These are phyloP conservation scores for Hyposmocoma kahamanoa DNA, from an alignment of 1,140 invertebrate genomes.

Conservation along the genomic window DNA sequence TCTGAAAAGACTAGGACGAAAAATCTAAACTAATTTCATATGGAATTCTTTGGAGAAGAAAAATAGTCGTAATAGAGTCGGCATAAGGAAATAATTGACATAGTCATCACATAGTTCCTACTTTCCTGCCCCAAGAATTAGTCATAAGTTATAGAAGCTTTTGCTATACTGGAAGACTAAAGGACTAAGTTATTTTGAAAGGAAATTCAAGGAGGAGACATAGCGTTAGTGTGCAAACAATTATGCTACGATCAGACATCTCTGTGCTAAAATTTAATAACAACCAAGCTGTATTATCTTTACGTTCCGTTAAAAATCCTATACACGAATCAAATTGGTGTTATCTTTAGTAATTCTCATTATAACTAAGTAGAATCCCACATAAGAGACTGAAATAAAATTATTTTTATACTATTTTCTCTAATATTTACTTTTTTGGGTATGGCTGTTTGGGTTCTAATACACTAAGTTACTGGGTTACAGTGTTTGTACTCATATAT, in stretches of 20 bases:
- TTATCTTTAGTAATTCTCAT: constrained; percentile 38
- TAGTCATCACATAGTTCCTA: constrained; percentile 70
- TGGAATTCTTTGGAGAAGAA: constrained; percentile 26
- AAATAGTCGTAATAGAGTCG: constrained; percentile 41
- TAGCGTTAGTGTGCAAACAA: constrained; percentile 40
- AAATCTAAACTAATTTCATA: constrained; percentile 46
- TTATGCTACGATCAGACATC: constrained; percentile 22
- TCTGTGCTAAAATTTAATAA: constrained; percentile 42
- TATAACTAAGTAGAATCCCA: constrained; percentile 19
- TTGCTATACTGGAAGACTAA: constrained; percentile 48
- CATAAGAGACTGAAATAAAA: constrained; percentile 18
- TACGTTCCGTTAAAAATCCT: constrained; percentile 39
- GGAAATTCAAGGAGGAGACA: constrained; percentile 29
- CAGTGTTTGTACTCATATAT: no score
- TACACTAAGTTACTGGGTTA: no score
- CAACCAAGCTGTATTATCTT: constrained; percentile 27
- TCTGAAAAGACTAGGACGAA: constrained; percentile 44
- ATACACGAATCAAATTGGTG: constrained; percentile 57
- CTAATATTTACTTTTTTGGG: constrained; percentile 15
- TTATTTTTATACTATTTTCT: constrained; percentile 15
- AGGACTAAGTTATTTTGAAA: constrained; percentile 20
- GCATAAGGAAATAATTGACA: constrained; percentile 69
- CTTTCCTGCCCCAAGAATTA: constrained; percentile 51
- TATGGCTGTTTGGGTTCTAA: no score
- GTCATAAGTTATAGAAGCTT: constrained; percentile 44